These are phyloP conservation scores for Meghimatium bilineatum DNA, from an alignment of 2,888 invertebrate species.

Conservation along the genomic window DNA sequence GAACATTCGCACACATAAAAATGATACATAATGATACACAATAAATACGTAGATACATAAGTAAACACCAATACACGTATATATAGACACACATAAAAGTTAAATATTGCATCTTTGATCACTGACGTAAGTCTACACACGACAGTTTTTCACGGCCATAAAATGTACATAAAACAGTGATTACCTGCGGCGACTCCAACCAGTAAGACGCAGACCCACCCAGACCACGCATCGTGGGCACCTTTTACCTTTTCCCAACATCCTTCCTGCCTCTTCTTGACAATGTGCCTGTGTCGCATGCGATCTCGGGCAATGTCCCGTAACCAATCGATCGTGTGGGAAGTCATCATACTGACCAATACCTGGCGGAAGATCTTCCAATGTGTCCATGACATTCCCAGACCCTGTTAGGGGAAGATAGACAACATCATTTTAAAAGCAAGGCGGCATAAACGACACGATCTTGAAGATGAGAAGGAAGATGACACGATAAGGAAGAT, in stretches of 20 bases:
- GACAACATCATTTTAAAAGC: too few relatives aligned
- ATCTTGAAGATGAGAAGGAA: too few relatives aligned
- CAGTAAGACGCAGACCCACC: constrained; percentile 98
- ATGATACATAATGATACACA: too few relatives aligned
- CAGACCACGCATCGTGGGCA: constrained; percentile 98
- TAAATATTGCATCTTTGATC: too few relatives aligned
- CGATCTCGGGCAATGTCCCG: constrained; percentile 97
- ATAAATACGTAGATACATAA: not conserved
- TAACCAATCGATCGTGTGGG: constrained; percentile 99
- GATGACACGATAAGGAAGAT: too few relatives aligned
- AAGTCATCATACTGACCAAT: constrained; percentile 94
- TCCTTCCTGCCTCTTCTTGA: constrained; percentile 88
- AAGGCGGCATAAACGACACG: too few relatives aligned
- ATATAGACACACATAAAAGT: too few relatives aligned
- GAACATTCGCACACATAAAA: too few relatives aligned
- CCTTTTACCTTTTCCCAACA: constrained; percentile 93
- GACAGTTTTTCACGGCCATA: not conserved
- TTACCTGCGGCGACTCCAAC: constrained; percentile 93
- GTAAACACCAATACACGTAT: too few relatives aligned
- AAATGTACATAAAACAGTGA: not conserved
- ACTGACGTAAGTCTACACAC: not conserved
- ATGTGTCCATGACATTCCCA: constrained; percentile 74
- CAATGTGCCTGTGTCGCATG: constrained; percentile 92
- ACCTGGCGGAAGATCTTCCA: constrained; percentile 75
- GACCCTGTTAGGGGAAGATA: constrained; percentile 65